A percentile compares a stretch with the other conserved stretches of the same genome.
These are phyloP conservation scores for Hirtodrosophila trivittata DNA, from an alignment of 2,888 invertebrate genomes.

Conservation along the genomic window DNA sequence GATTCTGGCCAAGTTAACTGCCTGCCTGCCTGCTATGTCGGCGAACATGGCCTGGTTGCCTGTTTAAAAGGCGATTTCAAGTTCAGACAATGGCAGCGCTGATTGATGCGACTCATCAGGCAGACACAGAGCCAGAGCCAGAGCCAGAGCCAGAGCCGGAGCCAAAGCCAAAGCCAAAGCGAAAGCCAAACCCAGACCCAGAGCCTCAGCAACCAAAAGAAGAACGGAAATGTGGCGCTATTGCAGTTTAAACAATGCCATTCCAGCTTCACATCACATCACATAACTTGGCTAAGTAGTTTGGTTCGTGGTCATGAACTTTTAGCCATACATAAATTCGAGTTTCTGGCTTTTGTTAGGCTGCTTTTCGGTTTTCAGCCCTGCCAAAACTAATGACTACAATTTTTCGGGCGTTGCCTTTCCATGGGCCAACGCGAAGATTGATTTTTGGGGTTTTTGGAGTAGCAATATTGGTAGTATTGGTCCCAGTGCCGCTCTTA, in stretches of 20 bases:
- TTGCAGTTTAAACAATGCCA: constrained; percentile 64
- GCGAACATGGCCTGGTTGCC: constrained; percentile 26
- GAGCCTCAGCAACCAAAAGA: neutral
- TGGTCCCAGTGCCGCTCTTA: constrained; percentile 46
- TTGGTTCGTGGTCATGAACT: constrained; percentile 59
- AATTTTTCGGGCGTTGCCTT: constrained; percentile 67
- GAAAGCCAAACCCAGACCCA: constrained; percentile 1
- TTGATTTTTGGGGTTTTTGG: constrained; percentile 60
- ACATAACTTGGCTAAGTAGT: constrained; percentile 59
- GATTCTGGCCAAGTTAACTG: constrained; percentile 30
- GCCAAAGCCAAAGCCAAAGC: neutral
- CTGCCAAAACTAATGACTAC: constrained; percentile 68
- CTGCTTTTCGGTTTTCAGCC: constrained; percentile 2
- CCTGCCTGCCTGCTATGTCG: constrained; percentile 1
- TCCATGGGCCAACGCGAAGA: constrained; percentile 42
- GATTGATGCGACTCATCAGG: constrained; percentile 72
- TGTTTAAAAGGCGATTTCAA: constrained; percentile 75
- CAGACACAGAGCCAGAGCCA: constrained; percentile 8
- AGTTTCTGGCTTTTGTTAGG: constrained; percentile 37
- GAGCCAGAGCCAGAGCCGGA: neutral
- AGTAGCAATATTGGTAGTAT: constrained; percentile 25
- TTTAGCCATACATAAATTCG: constrained; percentile 36
- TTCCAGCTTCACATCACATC: constrained; percentile 19
- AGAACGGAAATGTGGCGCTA: constrained; percentile 44
- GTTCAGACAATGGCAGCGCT: constrained; percentile 71